phyloP scores from a whole-genome alignment of 2,113 vertebrate species.

The Hoplias malabaricus region DNA sequence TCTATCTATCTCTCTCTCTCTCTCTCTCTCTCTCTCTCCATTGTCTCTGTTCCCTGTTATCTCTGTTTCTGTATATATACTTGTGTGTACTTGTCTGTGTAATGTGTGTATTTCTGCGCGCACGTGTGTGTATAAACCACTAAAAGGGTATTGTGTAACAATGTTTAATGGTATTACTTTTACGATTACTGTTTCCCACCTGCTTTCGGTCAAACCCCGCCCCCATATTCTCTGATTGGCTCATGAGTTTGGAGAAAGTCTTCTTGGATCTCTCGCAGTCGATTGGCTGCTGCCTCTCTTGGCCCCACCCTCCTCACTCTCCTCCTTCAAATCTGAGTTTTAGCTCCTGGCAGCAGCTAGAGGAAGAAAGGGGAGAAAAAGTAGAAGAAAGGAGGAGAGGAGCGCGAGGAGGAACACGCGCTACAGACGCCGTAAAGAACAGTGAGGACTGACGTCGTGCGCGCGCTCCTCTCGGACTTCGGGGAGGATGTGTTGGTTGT shows the following conservation, averaged over 20 bases:
- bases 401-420: background rate
- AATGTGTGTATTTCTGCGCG: conserved; percentile 6
- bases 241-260: no score
- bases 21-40: no score
- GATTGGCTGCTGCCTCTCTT: conserved; percentile 68
- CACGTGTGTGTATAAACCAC: background rate
- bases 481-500: background rate
- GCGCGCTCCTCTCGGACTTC: background rate
- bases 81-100: background rate
- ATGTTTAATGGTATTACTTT: no score
- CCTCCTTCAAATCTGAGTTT: conserved; percentile 67
- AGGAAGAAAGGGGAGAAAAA: conserved; percentile 41
- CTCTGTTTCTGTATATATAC: background rate
- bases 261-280: conserved; percentile 58
- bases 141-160: no score
- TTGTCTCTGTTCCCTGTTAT: no score
- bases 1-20: no score
- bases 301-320: conserved; percentile 36
- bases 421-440: no score
- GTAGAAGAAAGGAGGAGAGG: conserved; percentile 4
- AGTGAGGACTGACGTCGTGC: background rate
- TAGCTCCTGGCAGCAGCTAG: conserved; percentile 55
- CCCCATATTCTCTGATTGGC: background rate
- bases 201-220: background rate
- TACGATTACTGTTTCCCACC: background rate